These are phyloP conservation scores for Nemurella pictetii DNA, from an alignment of 2,888 invertebrate species.

Conservation along the genomic window DNA sequence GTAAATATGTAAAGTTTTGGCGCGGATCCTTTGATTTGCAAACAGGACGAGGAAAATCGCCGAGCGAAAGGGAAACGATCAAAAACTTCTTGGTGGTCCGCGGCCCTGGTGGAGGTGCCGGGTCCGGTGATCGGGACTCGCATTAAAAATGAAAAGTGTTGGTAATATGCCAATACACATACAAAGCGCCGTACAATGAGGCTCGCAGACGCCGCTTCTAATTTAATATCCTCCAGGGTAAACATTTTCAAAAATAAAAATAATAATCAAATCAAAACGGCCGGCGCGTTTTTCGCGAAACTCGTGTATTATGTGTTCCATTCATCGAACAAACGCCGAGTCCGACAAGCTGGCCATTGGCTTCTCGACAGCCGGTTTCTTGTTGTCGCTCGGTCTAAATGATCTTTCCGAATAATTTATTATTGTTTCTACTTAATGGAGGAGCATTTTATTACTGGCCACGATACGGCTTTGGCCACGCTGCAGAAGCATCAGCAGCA, in stretches of 20 bases:
- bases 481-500: background rate
- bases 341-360: background rate
- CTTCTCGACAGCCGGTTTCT: background rate
- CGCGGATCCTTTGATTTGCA: background rate
- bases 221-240: background rate
- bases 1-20: background rate
- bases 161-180: background rate
- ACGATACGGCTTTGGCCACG: background rate
- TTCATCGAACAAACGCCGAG: background rate
- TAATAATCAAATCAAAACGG: background rate
- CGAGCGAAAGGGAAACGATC: background rate
- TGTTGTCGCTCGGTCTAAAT: background rate
- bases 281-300: background rate
- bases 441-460: slow-evolving; percentile 8
- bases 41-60: background rate
- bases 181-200: background rate
- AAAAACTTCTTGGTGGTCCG: background rate
- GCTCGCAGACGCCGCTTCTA: background rate
- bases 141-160: background rate
- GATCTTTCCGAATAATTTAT: slow-evolving; percentile 1
- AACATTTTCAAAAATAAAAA: background rate
- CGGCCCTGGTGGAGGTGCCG: background rate
- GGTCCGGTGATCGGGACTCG: background rate
- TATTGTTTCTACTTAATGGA: background rate
- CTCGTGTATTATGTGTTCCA: background rate